Percentiles rank a stretch among this genome's conserved stretches.
Evolutionary conservation across 2,113 vertebrate genomes (phyloP).

Genomic region (Ammodytes dubius): DNA sequence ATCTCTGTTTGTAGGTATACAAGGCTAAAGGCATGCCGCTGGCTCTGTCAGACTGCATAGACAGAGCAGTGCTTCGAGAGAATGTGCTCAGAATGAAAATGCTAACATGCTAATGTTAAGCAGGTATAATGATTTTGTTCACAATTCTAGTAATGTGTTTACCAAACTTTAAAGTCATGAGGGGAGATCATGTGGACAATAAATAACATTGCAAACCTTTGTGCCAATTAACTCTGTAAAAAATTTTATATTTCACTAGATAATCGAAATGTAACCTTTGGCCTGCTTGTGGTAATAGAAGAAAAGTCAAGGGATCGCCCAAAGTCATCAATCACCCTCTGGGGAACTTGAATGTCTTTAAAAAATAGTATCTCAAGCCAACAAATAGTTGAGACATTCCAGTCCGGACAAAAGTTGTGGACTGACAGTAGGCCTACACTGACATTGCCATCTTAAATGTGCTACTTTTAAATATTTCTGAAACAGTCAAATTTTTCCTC

Average conservation of each 20-base stretch:
- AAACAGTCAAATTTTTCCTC: too few relatives aligned
- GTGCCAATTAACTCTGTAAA: too few relatives aligned
- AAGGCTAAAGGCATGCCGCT: background rate
- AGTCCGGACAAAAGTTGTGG: background rate
- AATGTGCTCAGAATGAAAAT: too few relatives aligned
- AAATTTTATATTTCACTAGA: too few relatives aligned
- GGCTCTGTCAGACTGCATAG: background rate
- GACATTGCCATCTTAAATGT: background rate
- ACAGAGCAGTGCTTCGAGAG: background rate
- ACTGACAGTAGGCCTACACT: background rate
- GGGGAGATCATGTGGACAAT: too few relatives aligned
- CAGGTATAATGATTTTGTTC: background rate
- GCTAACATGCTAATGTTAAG: background rate
- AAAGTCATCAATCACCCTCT: background rate
- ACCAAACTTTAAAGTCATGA: background rate
- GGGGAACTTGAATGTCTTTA: background rate
- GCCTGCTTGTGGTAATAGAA: background rate
- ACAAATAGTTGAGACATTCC: background rate
- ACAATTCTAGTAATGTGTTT: background rate
- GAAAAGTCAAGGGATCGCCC: background rate
- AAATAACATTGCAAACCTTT: too few relatives aligned
- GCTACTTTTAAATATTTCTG: too few relatives aligned
- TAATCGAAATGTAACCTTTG: too few relatives aligned
- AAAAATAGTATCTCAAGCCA: background rate
- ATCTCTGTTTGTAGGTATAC: constrained; percentile 8